Percentiles rank a stretch among this genome's conserved stretches.
Conservation (phyloP, 2,113 vertebrate species). For the Chitala chitala region DNA sequence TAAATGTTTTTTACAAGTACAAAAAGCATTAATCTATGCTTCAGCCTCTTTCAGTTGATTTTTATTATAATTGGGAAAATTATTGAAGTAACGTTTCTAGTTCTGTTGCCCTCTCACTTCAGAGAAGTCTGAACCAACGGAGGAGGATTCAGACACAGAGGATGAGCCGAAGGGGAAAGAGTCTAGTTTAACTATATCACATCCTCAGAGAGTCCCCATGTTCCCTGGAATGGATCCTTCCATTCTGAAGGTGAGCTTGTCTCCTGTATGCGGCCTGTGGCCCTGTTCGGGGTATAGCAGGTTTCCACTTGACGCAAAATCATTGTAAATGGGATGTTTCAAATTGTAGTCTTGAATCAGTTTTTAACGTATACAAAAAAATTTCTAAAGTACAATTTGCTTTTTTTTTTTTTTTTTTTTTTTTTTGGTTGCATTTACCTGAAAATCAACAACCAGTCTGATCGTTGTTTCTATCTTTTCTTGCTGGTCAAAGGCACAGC, state of each 20-base stretch:
- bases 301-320: neutral
- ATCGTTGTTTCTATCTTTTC: neutral
- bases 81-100: neutral
- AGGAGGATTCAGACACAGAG: slow-evolving; percentile 44
- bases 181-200: slow-evolving; percentile 25
- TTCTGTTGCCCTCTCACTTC: neutral
- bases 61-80: neutral
- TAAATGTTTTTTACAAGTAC: no score
- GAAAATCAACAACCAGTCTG: neutral
- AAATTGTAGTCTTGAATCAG: neutral
- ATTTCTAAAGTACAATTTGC: neutral
- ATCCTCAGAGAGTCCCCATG: slow-evolving; percentile 60
- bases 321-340: neutral
- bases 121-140: slow-evolving; percentile 30
- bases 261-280: neutral
- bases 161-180: slow-evolving; percentile 43
- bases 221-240: slow-evolving; percentile 76
- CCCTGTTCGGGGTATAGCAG: neutral
- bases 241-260: slow-evolving; percentile 67
- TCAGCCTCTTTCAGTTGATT: neutral
- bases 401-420: neutral
- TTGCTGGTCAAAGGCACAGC: slow-evolving; percentile 62
- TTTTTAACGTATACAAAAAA: neutral
- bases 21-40: neutral
- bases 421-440: neutral